These are phyloP conservation scores for Centropristis striata DNA, from an alignment of 2,113 vertebrate species.

Conservation along the genomic window DNA sequence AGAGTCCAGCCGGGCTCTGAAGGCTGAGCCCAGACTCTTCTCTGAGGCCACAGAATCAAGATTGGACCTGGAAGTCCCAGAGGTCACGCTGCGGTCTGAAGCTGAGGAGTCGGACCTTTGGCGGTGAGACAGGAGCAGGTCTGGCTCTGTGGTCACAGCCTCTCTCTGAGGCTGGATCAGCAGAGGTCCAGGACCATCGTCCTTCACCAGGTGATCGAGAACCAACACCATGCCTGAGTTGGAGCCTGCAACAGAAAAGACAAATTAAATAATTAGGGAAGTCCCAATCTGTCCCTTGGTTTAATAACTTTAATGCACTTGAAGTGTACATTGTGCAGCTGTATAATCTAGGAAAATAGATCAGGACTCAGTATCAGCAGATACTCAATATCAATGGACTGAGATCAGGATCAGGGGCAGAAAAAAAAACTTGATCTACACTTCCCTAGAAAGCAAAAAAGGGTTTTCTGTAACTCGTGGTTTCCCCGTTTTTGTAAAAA, in stretches of 20 bases:
- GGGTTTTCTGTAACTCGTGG: too few species aligned
- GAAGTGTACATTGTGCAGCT: too few species aligned
- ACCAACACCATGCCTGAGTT: slow-evolving; percentile 83
- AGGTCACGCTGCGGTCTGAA: slow-evolving; percentile 67
- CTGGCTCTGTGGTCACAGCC: slow-evolving; percentile 62
- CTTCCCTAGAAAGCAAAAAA: too few species aligned
- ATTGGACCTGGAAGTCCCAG: slow-evolving; percentile 56
- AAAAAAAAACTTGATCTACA: too few species aligned
- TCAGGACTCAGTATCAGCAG: too few species aligned
- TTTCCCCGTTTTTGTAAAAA: not conserved
- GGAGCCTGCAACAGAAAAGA: slow-evolving; percentile 70
- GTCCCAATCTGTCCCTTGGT: too few species aligned
- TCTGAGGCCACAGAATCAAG: slow-evolving; percentile 67
- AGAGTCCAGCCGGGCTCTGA: slow-evolving; percentile 73
- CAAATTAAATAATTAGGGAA: not conserved
- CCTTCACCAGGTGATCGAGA: slow-evolving; percentile 83
- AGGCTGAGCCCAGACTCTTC: slow-evolving; percentile 53
- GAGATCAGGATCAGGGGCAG: too few species aligned
- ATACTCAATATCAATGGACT: too few species aligned
- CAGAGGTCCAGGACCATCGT: slow-evolving; percentile 72
- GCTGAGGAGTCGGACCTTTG: slow-evolving; percentile 76
- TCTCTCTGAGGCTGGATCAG: slow-evolving; percentile 73
- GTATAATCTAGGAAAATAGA: too few species aligned
- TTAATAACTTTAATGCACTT: too few species aligned
- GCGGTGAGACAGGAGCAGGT: slow-evolving; percentile 70